Evolutionary conservation across 2,797 vertebrate genomes (phyloP).

Genomic region (Staurois parvus): DNA sequence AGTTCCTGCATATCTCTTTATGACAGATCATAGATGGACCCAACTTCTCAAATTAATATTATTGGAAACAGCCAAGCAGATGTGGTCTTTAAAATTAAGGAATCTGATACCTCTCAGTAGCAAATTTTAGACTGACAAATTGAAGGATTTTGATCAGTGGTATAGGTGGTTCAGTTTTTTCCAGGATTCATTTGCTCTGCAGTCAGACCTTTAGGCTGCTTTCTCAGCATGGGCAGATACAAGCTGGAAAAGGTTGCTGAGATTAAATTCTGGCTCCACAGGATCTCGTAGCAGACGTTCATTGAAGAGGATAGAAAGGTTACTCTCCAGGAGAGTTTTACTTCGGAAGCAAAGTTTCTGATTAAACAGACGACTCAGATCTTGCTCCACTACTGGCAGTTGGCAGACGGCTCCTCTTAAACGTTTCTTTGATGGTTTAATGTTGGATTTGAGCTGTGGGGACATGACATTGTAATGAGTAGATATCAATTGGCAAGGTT

Average conservation of each 20-base stretch:
- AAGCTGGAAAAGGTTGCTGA: constrained; percentile 75
- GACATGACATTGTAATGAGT: too few relatives aligned
- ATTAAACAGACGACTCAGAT: constrained; percentile 76
- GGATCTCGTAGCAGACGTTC: constrained; percentile 80
- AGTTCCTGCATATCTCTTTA: too few relatives aligned
- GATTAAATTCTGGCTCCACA: constrained; percentile 79
- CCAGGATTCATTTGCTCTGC: neutral
- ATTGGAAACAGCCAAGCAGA: too few relatives aligned
- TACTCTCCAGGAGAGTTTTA: constrained; percentile 74
- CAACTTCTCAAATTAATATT: too few relatives aligned
- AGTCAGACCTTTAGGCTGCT: constrained; percentile 20
- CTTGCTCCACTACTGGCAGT: constrained; percentile 70
- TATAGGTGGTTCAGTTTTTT: too few relatives aligned
- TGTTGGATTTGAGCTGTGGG: constrained; percentile 34
- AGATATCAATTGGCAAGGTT: neutral
- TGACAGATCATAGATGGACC: too few relatives aligned
- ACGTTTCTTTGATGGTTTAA: neutral
- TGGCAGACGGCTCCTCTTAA: neutral
- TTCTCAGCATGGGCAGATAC: constrained; percentile 44
- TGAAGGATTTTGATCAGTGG: too few relatives aligned
- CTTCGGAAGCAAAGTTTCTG: constrained; percentile 73
- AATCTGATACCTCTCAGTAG: too few relatives aligned
- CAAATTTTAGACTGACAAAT: too few relatives aligned
- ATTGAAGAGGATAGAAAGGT: constrained; percentile 81
- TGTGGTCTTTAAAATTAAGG: too few relatives aligned